Evolutionary conservation across 2,888 invertebrate species (phyloP), one percentile per base, ranked within the genome.

Genomic region (Coelinius sp.): DNA sequence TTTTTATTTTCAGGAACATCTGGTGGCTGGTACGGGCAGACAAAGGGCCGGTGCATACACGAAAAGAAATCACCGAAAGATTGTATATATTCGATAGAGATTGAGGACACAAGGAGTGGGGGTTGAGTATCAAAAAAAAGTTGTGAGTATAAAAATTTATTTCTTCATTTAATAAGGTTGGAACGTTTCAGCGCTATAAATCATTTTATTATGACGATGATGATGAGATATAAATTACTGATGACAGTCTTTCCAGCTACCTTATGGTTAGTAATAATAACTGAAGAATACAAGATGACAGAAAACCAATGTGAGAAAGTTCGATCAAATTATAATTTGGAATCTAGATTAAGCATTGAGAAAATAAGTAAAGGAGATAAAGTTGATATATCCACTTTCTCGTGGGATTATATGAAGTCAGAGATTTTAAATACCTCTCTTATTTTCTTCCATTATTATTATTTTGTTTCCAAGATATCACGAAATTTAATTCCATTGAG

Each of bases 1-100:
- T 75, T 83, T 76, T 83, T 83, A 81, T 84, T 83, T 79, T 76
- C 70, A 66, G 53, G 83, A 84, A 82, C 83, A 84, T 83, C 83
- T 82, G 85, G 83, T 80, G 81, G 77, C 77, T 79, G 79, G 65
- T 46, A 75, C 78, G 77, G 67, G 73, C 80, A 78, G 75, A 76
- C 69, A 83, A 83, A 83, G 83, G 76, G 74, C 79, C 77, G 77
- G 76, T 75, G 76, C 79, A 78, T 76, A 74, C 78, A 63, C 24
- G 8, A 25, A 49, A 68, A 66, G 67, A 68, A 68, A 72, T 67
- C 31, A 53, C 38, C 35, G 20, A 31, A 62, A 31, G 49, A 49
- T 31, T 8, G 44, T 53, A 27, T 25, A 64, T 25, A 41, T 71
- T 52, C 25, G n/a, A 66, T 71, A 27, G 27, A 10, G 41, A 56